Evolutionary conservation across 2,797 vertebrate species (phyloP).

Genomic region (Gymnodraco acuticeps): DNA sequence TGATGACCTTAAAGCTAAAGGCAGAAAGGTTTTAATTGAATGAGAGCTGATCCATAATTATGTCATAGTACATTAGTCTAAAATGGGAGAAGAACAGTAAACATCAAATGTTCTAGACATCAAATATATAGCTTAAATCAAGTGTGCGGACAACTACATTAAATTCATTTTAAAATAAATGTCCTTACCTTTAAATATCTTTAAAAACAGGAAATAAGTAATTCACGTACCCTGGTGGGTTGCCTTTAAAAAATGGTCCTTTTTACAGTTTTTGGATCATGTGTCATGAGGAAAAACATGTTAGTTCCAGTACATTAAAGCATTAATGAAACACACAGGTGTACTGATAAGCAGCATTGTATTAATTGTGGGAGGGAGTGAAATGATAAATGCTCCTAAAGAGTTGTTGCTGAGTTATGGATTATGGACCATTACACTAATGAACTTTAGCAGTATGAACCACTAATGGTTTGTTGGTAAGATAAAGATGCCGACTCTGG

Average conservation of each 20-base stretch:
- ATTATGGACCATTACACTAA: constrained; percentile 47
- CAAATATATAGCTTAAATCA: not conserved
- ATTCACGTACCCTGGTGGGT: not conserved
- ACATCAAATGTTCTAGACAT: too few species aligned
- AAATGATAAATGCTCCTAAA: not conserved
- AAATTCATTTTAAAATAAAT: not conserved
- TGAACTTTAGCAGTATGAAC: constrained; percentile 28
- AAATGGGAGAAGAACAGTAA: not conserved
- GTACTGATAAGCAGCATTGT: constrained; percentile 57
- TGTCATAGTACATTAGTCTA: not conserved
- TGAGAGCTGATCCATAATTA: not conserved
- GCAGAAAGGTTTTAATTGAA: not conserved
- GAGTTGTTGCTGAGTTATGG: constrained; percentile 16
- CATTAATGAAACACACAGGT: constrained; percentile 56
- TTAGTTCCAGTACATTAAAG: constrained; percentile 73
- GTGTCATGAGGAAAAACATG: constrained; percentile 61
- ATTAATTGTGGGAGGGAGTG: constrained; percentile 1
- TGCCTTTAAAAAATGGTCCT: constrained; percentile 15
- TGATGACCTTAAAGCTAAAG: constrained; percentile 27
- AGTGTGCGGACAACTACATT: not conserved
- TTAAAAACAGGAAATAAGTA: constrained; percentile 1
- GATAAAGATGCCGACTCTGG: not conserved
- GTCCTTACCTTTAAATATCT: constrained; percentile 36
- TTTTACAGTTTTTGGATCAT: constrained; percentile 44
- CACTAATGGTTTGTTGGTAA: constrained; percentile 37